Evolutionary conservation across 2,888 invertebrate species (phyloP).

Genomic region (Altica lythri): DNA sequence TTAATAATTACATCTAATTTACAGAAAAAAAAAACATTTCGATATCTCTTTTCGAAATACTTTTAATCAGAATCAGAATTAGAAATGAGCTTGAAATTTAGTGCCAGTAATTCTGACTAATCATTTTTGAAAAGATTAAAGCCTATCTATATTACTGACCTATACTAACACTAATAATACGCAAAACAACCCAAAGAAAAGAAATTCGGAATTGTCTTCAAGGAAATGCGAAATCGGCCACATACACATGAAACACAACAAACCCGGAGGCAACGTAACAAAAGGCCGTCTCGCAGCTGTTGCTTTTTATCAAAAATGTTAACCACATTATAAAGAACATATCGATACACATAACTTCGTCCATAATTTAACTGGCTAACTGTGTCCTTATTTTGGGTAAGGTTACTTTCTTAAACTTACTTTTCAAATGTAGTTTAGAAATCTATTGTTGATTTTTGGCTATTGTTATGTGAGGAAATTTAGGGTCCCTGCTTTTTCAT

Average conservation of each 20-base stretch:
- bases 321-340: constrained; percentile 8
- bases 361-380: constrained; percentile 15
- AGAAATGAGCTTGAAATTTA: too few species aligned
- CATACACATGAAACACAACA: constrained; percentile 7
- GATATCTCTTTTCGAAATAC: too few species aligned
- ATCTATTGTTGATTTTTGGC: constrained; percentile 17
- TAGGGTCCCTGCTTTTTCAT: constrained; percentile 12
- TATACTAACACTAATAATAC: not conserved
- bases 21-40: too few species aligned
- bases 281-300: constrained; percentile 24
- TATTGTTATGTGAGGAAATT: constrained; percentile 9
- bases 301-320: constrained; percentile 19
- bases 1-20: too few species aligned
- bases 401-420: constrained; percentile 43
- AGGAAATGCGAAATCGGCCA: constrained; percentile 17
- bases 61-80: too few species aligned
- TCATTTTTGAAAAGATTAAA: too few species aligned
- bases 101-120: too few species aligned
- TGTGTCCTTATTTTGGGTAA: constrained; percentile 26
- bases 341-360: not conserved
- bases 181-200: not conserved
- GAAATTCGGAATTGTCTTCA: constrained; percentile 4
- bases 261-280: constrained; percentile 12
- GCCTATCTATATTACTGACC: constrained; percentile 6
- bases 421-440: constrained; percentile 14